phyloP scores from a whole-genome alignment of 2,113 vertebrate genomes.

The Salvelinus alpinus region DNA sequence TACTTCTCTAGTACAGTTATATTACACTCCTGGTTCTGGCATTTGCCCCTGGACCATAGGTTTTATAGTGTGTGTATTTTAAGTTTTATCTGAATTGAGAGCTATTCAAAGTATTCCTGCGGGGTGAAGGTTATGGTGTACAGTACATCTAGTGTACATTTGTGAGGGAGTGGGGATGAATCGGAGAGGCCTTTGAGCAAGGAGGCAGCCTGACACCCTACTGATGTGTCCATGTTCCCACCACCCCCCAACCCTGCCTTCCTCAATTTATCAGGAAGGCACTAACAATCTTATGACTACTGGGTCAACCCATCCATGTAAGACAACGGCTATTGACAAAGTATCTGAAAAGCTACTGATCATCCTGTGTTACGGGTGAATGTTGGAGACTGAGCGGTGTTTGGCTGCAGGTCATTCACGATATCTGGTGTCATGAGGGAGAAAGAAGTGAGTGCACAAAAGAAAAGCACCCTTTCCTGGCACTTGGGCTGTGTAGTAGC shows the following conservation, averaged over 20 bases:
- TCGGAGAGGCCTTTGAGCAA: neutral
- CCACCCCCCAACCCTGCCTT: neutral
- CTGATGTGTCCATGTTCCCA: neutral
- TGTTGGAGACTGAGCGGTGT: conserved; percentile 15
- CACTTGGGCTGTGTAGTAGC: conserved; percentile 64
- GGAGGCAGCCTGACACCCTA: neutral
- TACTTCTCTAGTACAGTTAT: neutral
- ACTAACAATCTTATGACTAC: neutral
- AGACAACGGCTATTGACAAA: neutral
- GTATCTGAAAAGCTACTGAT: neutral
- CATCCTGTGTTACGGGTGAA: neutral
- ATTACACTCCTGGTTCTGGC: neutral
- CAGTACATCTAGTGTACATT: conserved; percentile 38
- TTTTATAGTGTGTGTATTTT: conserved; percentile 8
- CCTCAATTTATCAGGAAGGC: neutral
- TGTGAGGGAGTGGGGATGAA: conserved; percentile 2
- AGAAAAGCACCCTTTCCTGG: conserved; percentile 66
- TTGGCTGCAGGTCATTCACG: conserved; percentile 25
- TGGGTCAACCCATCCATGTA: neutral
- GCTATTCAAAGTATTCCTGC: conserved; percentile 30
- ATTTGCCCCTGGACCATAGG: neutral
- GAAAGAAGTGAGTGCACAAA: conserved; percentile 31
- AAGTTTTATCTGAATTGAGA: conserved; percentile 28
- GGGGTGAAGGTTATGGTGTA: conserved; percentile 13
- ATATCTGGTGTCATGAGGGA: conserved; percentile 58